These are phyloP conservation scores for Theropithecus gelada DNA, from an alignment of 2,113 vertebrate species.

Conservation along the genomic window DNA sequence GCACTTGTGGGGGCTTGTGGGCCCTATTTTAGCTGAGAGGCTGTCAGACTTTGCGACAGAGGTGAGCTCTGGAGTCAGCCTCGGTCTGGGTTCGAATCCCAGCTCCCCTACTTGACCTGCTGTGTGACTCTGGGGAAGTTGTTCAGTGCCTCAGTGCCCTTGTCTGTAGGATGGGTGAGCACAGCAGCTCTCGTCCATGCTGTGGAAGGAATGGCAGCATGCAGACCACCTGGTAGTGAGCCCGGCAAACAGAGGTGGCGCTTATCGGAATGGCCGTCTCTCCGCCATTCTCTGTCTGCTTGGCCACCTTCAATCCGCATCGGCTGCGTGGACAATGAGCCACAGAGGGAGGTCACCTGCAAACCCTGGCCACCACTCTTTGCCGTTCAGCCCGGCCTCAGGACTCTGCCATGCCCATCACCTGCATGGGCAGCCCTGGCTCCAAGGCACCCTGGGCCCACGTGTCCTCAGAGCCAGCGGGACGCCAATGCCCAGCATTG, in stretches of 20 bases:
- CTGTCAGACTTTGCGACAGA: accelerated
- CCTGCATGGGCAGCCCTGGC: background rate
- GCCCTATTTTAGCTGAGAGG: accelerated
- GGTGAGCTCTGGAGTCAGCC: background rate
- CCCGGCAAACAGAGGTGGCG: background rate
- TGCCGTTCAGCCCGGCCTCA: no score
- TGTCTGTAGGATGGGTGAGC: accelerated
- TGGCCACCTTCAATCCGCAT: background rate
- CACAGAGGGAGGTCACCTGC: no score
- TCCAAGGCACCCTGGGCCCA: background rate
- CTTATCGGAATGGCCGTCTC: background rate
- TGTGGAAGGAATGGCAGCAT: background rate
- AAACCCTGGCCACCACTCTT: no score
- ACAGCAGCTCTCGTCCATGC: accelerated
- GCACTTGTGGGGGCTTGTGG: no score
- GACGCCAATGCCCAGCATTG: accelerated
- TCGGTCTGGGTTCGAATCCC: background rate
- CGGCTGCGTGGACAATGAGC: background rate
- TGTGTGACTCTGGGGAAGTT: background rate
- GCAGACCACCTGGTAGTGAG: no score
- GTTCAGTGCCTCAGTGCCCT: background rate
- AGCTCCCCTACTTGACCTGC: background rate
- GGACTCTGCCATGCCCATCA: background rate
- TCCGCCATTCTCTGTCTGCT: background rate
- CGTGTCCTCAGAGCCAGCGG: background rate